Conservation (phyloP, 2,797 vertebrate species). For the Sebastes wilsoni region DNA sequence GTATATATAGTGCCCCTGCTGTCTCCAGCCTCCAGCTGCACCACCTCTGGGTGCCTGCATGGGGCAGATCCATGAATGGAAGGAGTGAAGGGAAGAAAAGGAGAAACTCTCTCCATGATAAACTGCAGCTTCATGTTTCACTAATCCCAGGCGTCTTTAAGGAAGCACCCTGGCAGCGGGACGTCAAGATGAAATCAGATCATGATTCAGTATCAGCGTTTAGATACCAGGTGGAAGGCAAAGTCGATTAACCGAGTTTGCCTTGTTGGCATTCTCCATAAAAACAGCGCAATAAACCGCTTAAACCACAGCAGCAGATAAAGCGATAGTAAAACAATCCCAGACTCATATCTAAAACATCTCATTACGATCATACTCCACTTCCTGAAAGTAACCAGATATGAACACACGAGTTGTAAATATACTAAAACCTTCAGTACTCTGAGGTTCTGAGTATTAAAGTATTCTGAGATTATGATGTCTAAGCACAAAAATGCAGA, state of each 20-base stretch:
- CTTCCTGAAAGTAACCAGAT: not conserved
- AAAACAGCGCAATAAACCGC: not conserved
- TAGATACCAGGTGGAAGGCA: not conserved
- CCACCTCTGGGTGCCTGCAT: not conserved
- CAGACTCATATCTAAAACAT: not conserved
- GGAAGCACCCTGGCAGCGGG: not conserved
- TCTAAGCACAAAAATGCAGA: not conserved
- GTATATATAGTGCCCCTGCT: not conserved
- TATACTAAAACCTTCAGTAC: too few relatives aligned
- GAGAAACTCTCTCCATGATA: not conserved
- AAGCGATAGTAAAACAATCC: not conserved
- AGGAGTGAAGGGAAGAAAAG: not conserved
- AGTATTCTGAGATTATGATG: not conserved
- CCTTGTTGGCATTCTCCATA: not conserved
- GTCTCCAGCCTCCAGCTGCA: not conserved
- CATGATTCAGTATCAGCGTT: not conserved
- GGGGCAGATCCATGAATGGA: not conserved
- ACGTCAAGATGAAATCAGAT: accelerated
- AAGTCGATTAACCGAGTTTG: not conserved
- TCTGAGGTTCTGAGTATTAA: too few relatives aligned
- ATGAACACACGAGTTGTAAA: not conserved
- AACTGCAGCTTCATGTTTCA: not conserved
- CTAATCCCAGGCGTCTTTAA: not conserved
- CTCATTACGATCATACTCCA: not conserved
- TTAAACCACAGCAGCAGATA: not conserved